Percentiles rank a stretch among this genome's conserved stretches.
These are phyloP conservation scores for honey bee (Apis mellifera) DNA, from an alignment of 1,140 invertebrate genomes.

Conservation along the genomic window Amel_HAv3.1 CM009942.2:11210001-11210500, in stretches of 20 bases:
- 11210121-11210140: not conserved
- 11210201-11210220: not conserved
- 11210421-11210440: not conserved
- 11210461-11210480: not conserved
- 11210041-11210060: conserved; percentile 1
- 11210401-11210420: not conserved
- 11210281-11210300: not conserved
- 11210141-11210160: not conserved
- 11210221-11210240: not conserved
- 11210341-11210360: no score
- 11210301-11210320: not conserved
- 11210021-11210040: no score
- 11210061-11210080: not conserved
- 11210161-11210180: not conserved
- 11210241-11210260: no score
- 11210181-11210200: not conserved
- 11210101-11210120: not conserved
- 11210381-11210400: not conserved
- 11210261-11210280: not conserved
- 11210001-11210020: no score
- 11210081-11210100: accelerated
- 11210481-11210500: conserved; percentile 22
- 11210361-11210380: not conserved
- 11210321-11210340: no score
- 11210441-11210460: conserved; percentile 11